These are phyloP conservation scores for Zeuzera pyrina DNA, from an alignment of 2,888 invertebrate species.

Conservation along the genomic window DNA sequence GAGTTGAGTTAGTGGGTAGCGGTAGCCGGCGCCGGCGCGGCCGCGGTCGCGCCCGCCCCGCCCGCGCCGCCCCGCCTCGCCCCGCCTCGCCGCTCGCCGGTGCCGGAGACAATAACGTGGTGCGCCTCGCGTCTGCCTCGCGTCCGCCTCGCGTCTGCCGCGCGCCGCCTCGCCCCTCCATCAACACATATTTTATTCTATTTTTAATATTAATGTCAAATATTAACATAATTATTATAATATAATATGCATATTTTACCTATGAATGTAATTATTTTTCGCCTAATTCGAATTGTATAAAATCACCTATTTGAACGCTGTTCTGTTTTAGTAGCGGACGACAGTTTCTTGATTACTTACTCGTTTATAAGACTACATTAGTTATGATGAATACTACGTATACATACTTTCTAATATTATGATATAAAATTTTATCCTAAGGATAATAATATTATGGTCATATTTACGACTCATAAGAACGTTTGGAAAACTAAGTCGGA, in stretches of 20 bases:
- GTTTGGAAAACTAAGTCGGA: slow-evolving; percentile 61
- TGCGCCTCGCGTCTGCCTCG: slow-evolving; percentile 22
- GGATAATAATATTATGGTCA: slow-evolving; percentile 67
- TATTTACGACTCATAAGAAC: slow-evolving; percentile 64
- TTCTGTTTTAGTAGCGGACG: slow-evolving; percentile 64
- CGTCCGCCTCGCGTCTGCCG: slow-evolving; percentile 32
- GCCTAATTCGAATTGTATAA: slow-evolving; percentile 73
- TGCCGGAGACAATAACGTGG: slow-evolving; percentile 45
- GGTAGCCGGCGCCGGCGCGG: slow-evolving; percentile 19
- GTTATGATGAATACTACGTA: slow-evolving; percentile 46
- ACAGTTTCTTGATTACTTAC: slow-evolving; percentile 64
- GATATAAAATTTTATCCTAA: slow-evolving; percentile 71
- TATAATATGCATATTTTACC: slow-evolving; percentile 69
- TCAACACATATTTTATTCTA: slow-evolving; percentile 71
- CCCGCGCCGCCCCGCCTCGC: background rate
- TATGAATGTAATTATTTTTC: slow-evolving; percentile 70
- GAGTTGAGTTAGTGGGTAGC: slow-evolving; percentile 24
- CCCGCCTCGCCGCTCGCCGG: slow-evolving; percentile 8
- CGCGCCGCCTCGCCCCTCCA: slow-evolving; percentile 64
- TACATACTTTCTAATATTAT: slow-evolving; percentile 70
- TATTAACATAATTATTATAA: slow-evolving; percentile 70
- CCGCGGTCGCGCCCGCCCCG: slow-evolving; percentile 9
- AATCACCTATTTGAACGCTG: slow-evolving; percentile 64
- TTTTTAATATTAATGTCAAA: slow-evolving; percentile 73
- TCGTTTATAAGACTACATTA: slow-evolving; percentile 70